A percentile compares a stretch with the other conserved stretches of the same genome.
These are phyloP conservation scores for Eretmocerus hayati DNA, from an alignment of 2,888 invertebrate species.

Conservation along the genomic window DNA sequence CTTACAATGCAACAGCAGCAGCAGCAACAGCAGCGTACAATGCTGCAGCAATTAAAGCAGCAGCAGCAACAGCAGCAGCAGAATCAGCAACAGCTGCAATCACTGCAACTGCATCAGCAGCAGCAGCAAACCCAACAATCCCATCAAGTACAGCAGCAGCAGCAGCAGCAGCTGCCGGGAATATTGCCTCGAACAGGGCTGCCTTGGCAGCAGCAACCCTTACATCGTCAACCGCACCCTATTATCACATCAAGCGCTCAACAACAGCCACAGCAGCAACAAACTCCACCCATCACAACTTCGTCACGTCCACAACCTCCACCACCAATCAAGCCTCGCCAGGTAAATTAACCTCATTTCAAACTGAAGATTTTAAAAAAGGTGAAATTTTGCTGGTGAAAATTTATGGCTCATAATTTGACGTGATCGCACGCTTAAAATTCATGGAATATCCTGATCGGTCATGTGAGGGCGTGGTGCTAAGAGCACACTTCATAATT, in stretches of 20 bases:
- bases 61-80: constrained; percentile 29
- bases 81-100: constrained; percentile 33
- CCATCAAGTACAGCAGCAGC: constrained; percentile 47
- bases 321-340: constrained; percentile 45
- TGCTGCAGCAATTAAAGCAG: constrained; percentile 40
- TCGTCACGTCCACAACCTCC: constrained; percentile 42
- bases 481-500: no score
- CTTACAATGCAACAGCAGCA: constrained; percentile 43
- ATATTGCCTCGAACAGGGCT: constrained; percentile 43
- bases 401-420: not conserved
- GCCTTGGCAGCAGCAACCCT: constrained; percentile 47
- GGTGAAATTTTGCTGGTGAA: not conserved
- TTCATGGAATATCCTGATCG: no score
- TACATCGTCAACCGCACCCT: constrained; percentile 44
- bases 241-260: constrained; percentile 34
- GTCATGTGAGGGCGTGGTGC: no score
- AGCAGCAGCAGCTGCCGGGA: constrained; percentile 51
- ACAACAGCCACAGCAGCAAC: constrained; percentile 8
- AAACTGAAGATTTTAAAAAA: not conserved
- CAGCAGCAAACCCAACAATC: constrained; percentile 35
- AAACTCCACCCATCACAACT: constrained; percentile 26
- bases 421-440: no score
- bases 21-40: constrained; percentile 32
- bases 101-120: constrained; percentile 48
- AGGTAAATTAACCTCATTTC: constrained; percentile 29